These are phyloP conservation scores for Adelosebastes latens DNA, from an alignment of 2,797 vertebrate species.

Conservation along the genomic window DNA sequence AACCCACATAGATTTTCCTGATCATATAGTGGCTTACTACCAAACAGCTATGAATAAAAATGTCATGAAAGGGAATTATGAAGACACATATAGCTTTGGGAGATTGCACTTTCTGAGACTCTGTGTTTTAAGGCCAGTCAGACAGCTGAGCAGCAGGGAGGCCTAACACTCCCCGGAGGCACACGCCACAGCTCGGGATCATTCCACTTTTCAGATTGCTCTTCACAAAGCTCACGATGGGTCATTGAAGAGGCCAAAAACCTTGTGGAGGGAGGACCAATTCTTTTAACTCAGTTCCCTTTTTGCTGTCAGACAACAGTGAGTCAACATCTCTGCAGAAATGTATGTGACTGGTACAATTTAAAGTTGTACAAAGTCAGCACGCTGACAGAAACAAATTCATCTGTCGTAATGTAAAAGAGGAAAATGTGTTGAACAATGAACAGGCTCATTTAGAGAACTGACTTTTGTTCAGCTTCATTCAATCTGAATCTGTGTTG, in stretches of 20 bases:
- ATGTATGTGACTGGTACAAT: neutral
- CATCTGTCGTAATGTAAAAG: neutral
- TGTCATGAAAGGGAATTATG: neutral
- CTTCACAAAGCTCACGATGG: conserved; percentile 23
- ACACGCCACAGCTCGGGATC: conserved; percentile 33
- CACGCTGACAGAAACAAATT: neutral
- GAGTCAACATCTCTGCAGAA: neutral
- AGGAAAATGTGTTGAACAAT: neutral
- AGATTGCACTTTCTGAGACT: conserved; percentile 17
- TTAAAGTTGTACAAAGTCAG: neutral
- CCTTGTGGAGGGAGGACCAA: neutral
- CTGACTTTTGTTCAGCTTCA: neutral
- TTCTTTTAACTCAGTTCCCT: conserved; percentile 22
- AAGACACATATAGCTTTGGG: conserved; percentile 26
- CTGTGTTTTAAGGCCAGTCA: conserved; percentile 30
- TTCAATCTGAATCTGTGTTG: neutral
- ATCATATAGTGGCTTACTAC: neutral
- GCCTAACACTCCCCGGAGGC: conserved; percentile 31
- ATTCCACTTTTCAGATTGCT: conserved; percentile 52
- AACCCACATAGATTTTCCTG: conserved; percentile 8
- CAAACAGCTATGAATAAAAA: conserved; percentile 3
- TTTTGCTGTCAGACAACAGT: neutral
- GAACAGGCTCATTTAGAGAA: neutral
- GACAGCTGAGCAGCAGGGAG: conserved; percentile 28
- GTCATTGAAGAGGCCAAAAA: conserved; percentile 32